A percentile compares a stretch with the other conserved stretches of the same genome.
phyloP scores from a whole-genome alignment of 2,888 invertebrate species.

The Lathronympha strigana region DNA sequence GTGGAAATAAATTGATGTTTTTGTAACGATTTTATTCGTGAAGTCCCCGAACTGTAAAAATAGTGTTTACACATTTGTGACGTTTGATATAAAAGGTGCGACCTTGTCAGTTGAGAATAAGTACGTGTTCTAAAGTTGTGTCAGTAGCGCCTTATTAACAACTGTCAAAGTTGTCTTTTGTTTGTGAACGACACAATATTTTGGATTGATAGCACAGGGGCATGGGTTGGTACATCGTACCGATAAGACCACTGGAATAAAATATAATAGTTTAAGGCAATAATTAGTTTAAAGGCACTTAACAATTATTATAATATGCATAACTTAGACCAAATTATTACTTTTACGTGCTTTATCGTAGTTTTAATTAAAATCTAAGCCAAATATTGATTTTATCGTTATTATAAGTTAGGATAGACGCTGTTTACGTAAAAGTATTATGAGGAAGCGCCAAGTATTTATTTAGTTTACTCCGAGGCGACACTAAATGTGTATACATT shows the following conservation, averaged over 20 bases:
- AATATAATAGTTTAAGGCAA: constrained; percentile 76
- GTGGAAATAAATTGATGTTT: not conserved
- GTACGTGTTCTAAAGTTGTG: too few species aligned
- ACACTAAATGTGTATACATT: constrained; percentile 1
- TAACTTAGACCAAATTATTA: constrained; percentile 84
- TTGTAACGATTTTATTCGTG: constrained; percentile 14
- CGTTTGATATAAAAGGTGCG: not conserved
- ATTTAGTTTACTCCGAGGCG: constrained; percentile 59
- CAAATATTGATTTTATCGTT: constrained; percentile 83
- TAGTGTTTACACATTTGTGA: constrained; percentile 6
- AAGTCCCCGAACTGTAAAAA: constrained; percentile 1
- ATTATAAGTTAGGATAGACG: constrained; percentile 68
- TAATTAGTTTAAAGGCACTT: constrained; percentile 81
- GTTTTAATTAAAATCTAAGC: constrained; percentile 82
- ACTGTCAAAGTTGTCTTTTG: not conserved
- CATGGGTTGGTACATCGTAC: constrained; percentile 48
- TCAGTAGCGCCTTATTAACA: too few species aligned
- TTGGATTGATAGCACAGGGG: constrained; percentile 36
- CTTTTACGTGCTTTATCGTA: constrained; percentile 81
- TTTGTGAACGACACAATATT: not conserved
- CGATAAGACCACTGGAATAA: constrained; percentile 70
- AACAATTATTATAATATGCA: constrained; percentile 77
- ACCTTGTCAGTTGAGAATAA: not conserved
- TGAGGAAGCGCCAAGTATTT: constrained; percentile 75
- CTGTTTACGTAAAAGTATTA: constrained; percentile 80